Evolutionary conservation across 2,797 vertebrate species (phyloP), one percentile per base, ranked within the genome.

Genomic region (Leuciscus waleckii): DNA sequence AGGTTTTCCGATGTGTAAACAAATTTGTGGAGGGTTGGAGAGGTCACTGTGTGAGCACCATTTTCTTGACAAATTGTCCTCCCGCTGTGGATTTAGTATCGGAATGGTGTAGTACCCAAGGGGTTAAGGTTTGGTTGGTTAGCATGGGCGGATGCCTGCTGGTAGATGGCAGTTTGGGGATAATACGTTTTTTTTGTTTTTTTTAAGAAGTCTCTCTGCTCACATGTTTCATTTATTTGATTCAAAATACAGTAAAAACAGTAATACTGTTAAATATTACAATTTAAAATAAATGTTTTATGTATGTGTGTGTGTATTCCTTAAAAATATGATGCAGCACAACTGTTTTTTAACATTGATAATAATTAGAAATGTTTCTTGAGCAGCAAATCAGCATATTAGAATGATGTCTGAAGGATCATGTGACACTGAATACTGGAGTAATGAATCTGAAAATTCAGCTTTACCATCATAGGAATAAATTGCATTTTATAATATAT

Each of bases 1-100:
- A 76, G 58, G 43, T 73, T 37, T 54, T 85, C 68, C 80, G 75
- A 85, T 80, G 81, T 79, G 51, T 67, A 87, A 74, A 81, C 61
- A 81, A 54, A 56, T 69, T 16, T 61, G 70, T 32, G 35, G 51
- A 73, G 39, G 39, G 37, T n/a, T 56, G 75, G 65, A 56, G 37
- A 29, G 29, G 46, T 70, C 37, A 23, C 21, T 46, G 19, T 46
- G 5, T 78, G 63, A 69, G 65, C 19, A 35, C 23, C 14, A 29
- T 32, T 84, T 78, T 78, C 19, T 78, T 46, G 37, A 71, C 14
- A 35, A 61, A 61, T 61, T 79, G 21, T 41, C 41, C 37, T 61
- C 21, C 21, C 14, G 32, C 37, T 43, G 63, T 56, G 37, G 8
- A 29, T 77, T 79, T 46, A 26, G 37, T 19, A 21, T n/a, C 49